These are phyloP conservation scores for Caenorhabditis briggsae DNA, from an alignment of 1,140 invertebrate species.

Conservation along the genomic window DNA sequence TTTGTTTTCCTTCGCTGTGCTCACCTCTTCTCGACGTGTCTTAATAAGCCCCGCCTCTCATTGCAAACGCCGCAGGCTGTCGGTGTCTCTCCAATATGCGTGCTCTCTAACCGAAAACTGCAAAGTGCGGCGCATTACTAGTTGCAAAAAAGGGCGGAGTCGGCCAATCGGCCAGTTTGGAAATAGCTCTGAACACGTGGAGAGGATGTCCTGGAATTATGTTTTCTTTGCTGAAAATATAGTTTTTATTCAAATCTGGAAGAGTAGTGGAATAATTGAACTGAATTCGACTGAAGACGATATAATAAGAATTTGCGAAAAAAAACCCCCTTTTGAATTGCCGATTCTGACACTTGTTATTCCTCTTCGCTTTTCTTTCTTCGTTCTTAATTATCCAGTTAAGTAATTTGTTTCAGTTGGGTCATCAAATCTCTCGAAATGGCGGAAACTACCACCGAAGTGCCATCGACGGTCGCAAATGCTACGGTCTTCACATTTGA, in stretches of 20 bases:
- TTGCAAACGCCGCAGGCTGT: conserved; percentile 13
- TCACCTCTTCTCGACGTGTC: conserved; percentile 39
- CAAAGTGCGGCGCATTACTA: conserved; percentile 42
- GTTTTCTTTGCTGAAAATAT: background rate
- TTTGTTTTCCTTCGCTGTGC: conserved; percentile 9
- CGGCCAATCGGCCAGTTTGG: background rate
- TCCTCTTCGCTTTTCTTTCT: background rate
- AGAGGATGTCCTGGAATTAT: conserved; percentile 6
- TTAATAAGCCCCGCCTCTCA: background rate
- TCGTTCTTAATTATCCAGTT: background rate
- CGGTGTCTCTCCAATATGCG: background rate
- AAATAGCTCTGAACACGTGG: conserved; percentile 37
- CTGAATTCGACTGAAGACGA: too few relatives aligned
- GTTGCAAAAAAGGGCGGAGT: conserved; percentile 35
- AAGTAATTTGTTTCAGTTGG: conserved; percentile 28
- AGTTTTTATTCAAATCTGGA: background rate
- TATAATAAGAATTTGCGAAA: too few relatives aligned
- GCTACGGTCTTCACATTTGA: conserved; percentile 54
- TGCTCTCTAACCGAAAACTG: conserved; percentile 9
- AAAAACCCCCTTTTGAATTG: too few relatives aligned
- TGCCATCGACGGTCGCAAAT: conserved; percentile 4
- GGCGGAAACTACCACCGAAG: conserved; percentile 24
- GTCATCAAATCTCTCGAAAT: conserved; percentile 17
- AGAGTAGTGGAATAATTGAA: too few relatives aligned
- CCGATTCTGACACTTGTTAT: background rate